A percentile compares a stretch with the other conserved stretches of the same genome.
Evolutionary conservation across 2,888 invertebrate species (phyloP).

Genomic region (Acrocyrtus sp.): DNA sequence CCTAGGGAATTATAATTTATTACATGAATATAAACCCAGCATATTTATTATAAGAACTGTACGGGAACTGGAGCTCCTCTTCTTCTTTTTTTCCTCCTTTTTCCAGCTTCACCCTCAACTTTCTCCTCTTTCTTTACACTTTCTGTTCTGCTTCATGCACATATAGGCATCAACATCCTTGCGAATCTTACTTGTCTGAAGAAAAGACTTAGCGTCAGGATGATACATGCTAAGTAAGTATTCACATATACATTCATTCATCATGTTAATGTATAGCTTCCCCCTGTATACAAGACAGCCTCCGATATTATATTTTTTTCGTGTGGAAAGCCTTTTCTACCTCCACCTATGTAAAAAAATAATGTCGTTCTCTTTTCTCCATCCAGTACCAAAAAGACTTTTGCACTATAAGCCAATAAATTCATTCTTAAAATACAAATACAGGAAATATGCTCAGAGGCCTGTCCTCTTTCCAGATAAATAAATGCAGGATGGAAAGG

Average conservation of each 20-base stretch:
- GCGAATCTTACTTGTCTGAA: too few relatives aligned
- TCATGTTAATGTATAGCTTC: slow-evolving; percentile 29
- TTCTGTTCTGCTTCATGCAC: slow-evolving; percentile 7
- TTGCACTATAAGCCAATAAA: too few relatives aligned
- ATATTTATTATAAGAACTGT: slow-evolving; percentile 50
- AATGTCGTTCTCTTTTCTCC: too few relatives aligned
- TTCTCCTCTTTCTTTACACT: background rate
- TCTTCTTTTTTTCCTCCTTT: background rate
- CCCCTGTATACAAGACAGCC: slow-evolving; percentile 6
- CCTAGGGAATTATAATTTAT: slow-evolving; percentile 60
- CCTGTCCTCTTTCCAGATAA: too few relatives aligned
- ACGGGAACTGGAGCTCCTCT: slow-evolving; percentile 9
- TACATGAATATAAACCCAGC: slow-evolving; percentile 51
- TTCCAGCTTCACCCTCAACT: background rate
- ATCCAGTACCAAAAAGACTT: too few relatives aligned
- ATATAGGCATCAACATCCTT: slow-evolving; percentile 6
- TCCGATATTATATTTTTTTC: too few relatives aligned
- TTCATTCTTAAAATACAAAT: too few relatives aligned
- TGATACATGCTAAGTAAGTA: slow-evolving; percentile 36
- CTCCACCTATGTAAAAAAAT: too few relatives aligned
- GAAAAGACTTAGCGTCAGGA: slow-evolving; percentile 46
- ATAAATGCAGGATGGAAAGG: too few relatives aligned
- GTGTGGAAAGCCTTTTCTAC: too few relatives aligned
- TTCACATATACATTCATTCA: slow-evolving; percentile 36
- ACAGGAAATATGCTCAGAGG: too few relatives aligned